Conservation (phyloP, 2,113 vertebrate genomes). For the Ondatra zibethicus region DNA sequence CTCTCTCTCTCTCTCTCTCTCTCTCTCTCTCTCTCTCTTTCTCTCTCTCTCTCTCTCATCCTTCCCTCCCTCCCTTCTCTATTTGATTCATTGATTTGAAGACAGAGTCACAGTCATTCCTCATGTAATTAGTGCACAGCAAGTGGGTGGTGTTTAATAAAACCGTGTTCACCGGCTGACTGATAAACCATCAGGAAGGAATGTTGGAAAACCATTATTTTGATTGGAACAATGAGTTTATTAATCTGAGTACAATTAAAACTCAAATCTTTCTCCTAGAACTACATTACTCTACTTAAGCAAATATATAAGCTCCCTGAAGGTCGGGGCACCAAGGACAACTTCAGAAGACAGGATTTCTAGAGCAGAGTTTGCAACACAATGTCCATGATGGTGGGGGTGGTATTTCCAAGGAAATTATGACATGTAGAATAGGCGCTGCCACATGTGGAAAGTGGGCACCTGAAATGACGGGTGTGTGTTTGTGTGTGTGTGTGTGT, state of each 20-base stretch:
- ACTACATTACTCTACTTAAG: not conserved
- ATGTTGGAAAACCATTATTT: constrained; percentile 57
- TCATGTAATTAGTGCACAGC: constrained; percentile 35
- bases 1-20: not conserved
- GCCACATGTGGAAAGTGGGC: not conserved
- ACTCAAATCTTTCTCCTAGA: not conserved
- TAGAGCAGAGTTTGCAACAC: not conserved
- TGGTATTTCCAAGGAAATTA: not conserved
- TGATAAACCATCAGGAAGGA: constrained; percentile 35
- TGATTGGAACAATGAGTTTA: constrained; percentile 59
- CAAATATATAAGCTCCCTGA: not conserved
- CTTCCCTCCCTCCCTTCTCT: not conserved
- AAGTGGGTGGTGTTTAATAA: constrained; percentile 39
- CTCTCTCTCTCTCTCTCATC: too few species aligned
- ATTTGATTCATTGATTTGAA: constrained; percentile 38
- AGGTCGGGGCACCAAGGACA: not conserved
- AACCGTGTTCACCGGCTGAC: not conserved
- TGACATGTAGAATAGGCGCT: not conserved
- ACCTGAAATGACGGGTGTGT: not conserved
- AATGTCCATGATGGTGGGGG: not conserved
- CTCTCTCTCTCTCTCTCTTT: too few species aligned
- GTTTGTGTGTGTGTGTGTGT: not conserved
- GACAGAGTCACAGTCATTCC: constrained; percentile 25
- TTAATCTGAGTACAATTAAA: constrained; percentile 55
- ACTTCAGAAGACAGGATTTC: not conserved